A percentile compares a stretch with the other conserved stretches of the same genome.
Conservation (phyloP, 2,797 vertebrate species). For the Thalassophryne amazonica region DNA sequence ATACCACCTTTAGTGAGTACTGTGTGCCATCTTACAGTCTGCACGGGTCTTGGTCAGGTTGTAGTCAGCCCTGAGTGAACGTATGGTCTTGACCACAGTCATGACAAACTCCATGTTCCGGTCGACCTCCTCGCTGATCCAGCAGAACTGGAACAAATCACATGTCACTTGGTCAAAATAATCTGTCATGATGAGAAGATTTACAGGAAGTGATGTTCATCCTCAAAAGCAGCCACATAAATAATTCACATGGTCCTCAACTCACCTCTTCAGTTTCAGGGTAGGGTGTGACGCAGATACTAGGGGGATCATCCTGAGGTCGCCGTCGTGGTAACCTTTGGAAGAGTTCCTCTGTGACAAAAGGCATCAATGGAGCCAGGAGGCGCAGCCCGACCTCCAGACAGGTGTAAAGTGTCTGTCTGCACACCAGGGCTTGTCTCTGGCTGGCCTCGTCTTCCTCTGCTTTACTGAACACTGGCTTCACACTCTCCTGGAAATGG, state of each 20-base stretch:
- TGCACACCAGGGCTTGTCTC: conserved; percentile 70
- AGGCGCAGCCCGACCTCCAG: conserved; percentile 86
- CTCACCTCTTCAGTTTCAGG: conserved; percentile 80
- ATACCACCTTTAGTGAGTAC: not conserved
- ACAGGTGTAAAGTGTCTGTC: conserved; percentile 88
- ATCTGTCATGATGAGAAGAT: not conserved
- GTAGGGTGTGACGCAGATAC: conserved; percentile 83
- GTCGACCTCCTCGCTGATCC: conserved; percentile 84
- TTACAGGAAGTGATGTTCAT: not conserved
- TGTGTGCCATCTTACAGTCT: conserved; percentile 80
- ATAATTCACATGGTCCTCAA: not conserved
- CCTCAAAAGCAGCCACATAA: not conserved
- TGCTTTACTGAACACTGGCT: conserved; percentile 73
- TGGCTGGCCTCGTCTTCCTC: conserved; percentile 56
- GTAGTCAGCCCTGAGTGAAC: conserved; percentile 89
- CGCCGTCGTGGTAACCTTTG: conserved; percentile 84
- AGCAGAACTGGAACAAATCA: conserved; percentile 78
- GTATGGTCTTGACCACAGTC: conserved; percentile 82
- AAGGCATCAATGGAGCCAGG: conserved; percentile 90
- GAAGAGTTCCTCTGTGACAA: conserved; percentile 88
- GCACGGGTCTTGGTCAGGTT: conserved; percentile 88
- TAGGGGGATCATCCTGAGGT: conserved; percentile 68
- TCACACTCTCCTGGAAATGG: conserved; percentile 76
- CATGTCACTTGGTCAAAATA: not conserved
- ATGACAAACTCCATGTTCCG: conserved; percentile 82